Evolutionary conservation across 2,888 invertebrate species (phyloP), one percentile per base, ranked within the genome.

Genomic region (Aradus depressus): DNA sequence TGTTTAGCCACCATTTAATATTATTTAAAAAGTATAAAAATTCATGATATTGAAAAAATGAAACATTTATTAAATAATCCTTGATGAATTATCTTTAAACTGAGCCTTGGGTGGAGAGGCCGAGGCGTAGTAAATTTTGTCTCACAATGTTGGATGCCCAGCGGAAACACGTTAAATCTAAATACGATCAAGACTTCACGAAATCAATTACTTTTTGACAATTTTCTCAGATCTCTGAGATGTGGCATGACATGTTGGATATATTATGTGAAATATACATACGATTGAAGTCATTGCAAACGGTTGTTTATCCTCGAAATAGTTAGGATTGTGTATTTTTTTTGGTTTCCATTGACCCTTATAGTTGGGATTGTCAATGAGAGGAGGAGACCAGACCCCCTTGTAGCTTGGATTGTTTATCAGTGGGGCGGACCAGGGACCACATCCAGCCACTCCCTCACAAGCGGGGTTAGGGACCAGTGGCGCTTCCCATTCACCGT

Each of bases 401-500:
- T 91, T 93, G 70, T 85, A 95, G 48, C 77, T 75, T 0, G 95
- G 92, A 74, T 97, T 97, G 61, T 84, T 77, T 39, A 93, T 77
- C 62, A 80, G 71, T 16, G 91, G 89, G 16, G 86, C 75, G 58
- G 77, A 78, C 91, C 97, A 98, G 37, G 73, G 71, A 0, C 98
- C 98, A 71, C 98, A 98, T 12, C 98, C 97, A 2, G 83, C 75
- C 4, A 80, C 81, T 39, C 72, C 70, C 59, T 74, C 75, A 65
- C 96, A 97, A 3, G 72, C 73, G 0, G 95, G 91, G 73, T 98
- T 98, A 62, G 84, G 83, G 25, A 96, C 79, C 50, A 89, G 73
- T 0, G 96, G 91, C 3, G 97, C 82, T 68, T 97, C 97, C 97
- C 97, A 99, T 65, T 87, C 86, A 1, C 98, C 98, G 70, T 98